Base-by-base conservation (phyloP, 2,113 vertebrate species). In the Baryphthengus martii region DNA sequence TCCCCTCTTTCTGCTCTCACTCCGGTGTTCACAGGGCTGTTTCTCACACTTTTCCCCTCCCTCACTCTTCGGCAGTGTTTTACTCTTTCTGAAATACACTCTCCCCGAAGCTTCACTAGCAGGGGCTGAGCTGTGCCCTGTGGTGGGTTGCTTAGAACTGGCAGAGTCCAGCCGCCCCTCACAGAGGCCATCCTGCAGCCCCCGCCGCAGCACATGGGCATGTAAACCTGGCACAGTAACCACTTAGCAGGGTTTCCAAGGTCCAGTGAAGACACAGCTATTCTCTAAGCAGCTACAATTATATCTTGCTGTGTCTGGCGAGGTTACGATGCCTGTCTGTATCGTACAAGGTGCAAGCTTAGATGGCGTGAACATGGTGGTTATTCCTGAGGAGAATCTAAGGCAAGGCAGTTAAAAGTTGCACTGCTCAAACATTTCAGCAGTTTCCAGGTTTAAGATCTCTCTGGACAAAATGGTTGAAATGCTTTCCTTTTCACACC, bases 361-460 rank as follows among this genome's bases (percentile, higher is more conserved):
- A 35, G 52, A 18, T 13, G n/a, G 25, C 0, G 0, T 1, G 1
- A 83, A 26, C n/a, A 16, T 0, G 4, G 33, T 4, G 4, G 18
- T 21, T 58, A 17, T 17, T 42, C 35, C 44, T 6, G 13, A 90
- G 40, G 5, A 63, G 21, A 37, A 58, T 10, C 29, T 21, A 35
- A 63, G 40, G 59, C 16, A 49, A 68, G 42, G 29, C 61, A 49
- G 28, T 39, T 80, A 40, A 65, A 71, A 7, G 2, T 3, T 4
- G 8, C 55, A 13, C 2, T 17, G 44, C 62, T 85, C 45, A 42
- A 42, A 53, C 16, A 23, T 19, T 50, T 74, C 23, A 26, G 26
- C 6, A 31, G 49, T 20, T 83, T 62, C 12, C 56, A 44, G 26
- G 20, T 75, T 49, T 44, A 70, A 59, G 39, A 59, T 26, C 16